Conservation (phyloP, 2,113 vertebrate genomes). For the cattle (Bos taurus) region ARS-UCD2.0 NC_037352.1:7975501-7976000, state of each 20-base stretch:
- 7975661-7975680: background rate
- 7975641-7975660: background rate
- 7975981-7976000: background rate
- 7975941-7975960: background rate
- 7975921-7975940: background rate
- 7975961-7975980: background rate
- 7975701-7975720: background rate
- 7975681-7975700: background rate
- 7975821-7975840: background rate
- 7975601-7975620: background rate
- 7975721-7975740: background rate
- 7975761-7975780: background rate
- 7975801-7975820: background rate
- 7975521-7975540: background rate
- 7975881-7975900: background rate
- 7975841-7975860: background rate
- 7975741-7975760: background rate
- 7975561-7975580: fast-evolving
- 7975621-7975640: background rate
- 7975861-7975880: background rate
- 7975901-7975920: background rate
- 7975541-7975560: background rate
- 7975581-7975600: background rate
- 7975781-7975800: background rate
- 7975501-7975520: background rate